phyloP scores from a whole-genome alignment of 2,113 vertebrate species.

The Ictalurus furcatus region DNA sequence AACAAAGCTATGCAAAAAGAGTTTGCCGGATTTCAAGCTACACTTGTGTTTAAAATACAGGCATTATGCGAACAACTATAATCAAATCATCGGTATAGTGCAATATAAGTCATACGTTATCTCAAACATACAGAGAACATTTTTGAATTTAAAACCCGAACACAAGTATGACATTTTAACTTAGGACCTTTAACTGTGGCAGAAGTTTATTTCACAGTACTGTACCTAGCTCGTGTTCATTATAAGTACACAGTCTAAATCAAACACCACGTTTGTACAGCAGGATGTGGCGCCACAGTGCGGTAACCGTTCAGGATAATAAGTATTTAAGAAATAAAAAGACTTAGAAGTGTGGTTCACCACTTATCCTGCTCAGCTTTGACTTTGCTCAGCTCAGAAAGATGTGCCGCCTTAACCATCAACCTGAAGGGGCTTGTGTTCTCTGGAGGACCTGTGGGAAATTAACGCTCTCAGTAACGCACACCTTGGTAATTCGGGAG shows the following conservation, averaged over 20 bases:
- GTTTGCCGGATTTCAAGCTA: too few relatives aligned
- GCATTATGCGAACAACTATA: not conserved
- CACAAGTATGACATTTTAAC: not conserved
- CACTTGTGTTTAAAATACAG: not conserved
- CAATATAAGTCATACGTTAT: not conserved
- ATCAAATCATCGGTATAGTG: not conserved
- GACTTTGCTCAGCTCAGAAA: not conserved
- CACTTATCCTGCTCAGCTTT: not conserved
- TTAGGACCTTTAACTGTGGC: not conserved
- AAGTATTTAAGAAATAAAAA: not conserved
- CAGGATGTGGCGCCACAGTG: not conserved
- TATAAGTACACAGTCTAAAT: not conserved
- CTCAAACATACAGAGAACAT: not conserved
- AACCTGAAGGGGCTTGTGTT: not conserved
- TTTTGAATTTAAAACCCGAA: not conserved
- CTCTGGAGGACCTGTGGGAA: too few relatives aligned
- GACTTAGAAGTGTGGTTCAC: not conserved
- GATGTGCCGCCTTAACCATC: not conserved
- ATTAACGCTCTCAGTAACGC: too few relatives aligned
- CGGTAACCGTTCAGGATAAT: not conserved
- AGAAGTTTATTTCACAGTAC: not conserved
- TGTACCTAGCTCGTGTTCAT: not conserved
- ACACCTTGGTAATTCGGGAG: too few relatives aligned
- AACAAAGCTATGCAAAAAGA: not conserved
- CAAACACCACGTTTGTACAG: not conserved